phyloP scores from a whole-genome alignment of 2,113 vertebrate genomes.

The Mystacornis crossleyi region DNA sequence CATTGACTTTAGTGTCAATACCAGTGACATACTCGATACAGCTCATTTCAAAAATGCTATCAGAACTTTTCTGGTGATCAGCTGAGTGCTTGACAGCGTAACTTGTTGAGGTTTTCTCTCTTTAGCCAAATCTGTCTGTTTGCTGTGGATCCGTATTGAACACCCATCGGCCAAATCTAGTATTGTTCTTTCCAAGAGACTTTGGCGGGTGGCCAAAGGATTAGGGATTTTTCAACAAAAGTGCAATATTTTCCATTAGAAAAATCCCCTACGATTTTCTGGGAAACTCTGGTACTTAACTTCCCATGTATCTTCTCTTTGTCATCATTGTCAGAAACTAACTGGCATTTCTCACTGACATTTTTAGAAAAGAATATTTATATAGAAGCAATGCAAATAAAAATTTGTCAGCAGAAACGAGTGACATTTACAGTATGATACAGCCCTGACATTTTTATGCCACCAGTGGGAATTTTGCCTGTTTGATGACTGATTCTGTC shows the following conservation, averaged over 20 bases:
- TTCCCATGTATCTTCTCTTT: slow-evolving; percentile 52
- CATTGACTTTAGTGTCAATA: neutral
- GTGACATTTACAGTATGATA: slow-evolving; percentile 55
- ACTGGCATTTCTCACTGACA: slow-evolving; percentile 22
- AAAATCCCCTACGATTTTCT: slow-evolving; percentile 25
- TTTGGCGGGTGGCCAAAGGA: slow-evolving; percentile 29
- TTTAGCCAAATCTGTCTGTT: neutral
- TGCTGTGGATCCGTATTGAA: neutral
- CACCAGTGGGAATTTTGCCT: slow-evolving; percentile 7
- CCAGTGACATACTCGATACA: neutral
- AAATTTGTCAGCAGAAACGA: neutral
- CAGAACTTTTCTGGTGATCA: neutral
- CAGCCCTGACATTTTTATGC: slow-evolving; percentile 41
- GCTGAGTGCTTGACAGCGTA: neutral
- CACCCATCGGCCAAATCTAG: neutral
- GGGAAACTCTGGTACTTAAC: slow-evolving; percentile 11
- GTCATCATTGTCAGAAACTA: slow-evolving; percentile 30
- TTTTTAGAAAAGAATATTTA: slow-evolving; percentile 55
- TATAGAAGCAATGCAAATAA: slow-evolving; percentile 47
- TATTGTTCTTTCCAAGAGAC: slow-evolving; percentile 13
- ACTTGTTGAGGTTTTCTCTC: neutral
- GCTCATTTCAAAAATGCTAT: neutral
- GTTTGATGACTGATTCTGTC: slow-evolving; percentile 40
- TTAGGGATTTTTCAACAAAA: slow-evolving; percentile 47
- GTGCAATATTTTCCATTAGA: slow-evolving; percentile 42